A percentile compares a stretch with the other conserved stretches of the same genome.
These are phyloP conservation scores for Papilio aristodemus DNA, from an alignment of 1,140 invertebrate genomes.

Conservation along the genomic window DNA sequence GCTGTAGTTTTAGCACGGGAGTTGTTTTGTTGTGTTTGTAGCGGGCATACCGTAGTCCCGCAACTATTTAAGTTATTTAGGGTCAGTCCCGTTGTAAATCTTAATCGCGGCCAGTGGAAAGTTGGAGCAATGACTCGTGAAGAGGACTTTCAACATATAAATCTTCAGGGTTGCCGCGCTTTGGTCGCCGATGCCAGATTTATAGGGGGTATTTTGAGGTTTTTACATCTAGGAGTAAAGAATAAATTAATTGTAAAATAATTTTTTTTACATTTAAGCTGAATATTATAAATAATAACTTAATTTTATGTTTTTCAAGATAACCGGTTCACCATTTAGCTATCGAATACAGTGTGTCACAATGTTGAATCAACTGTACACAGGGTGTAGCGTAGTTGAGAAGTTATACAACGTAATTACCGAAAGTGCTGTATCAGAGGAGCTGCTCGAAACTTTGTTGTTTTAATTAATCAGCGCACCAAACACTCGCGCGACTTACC, in stretches of 20 bases:
- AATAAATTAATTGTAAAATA: too few relatives aligned
- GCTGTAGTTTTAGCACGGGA: constrained; percentile 16
- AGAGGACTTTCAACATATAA: constrained; percentile 61
- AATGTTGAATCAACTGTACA: constrained; percentile 17
- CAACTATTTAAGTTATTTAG: constrained; percentile 70
- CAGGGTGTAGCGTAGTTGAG: constrained; percentile 15
- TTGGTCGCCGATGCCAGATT: constrained; percentile 26
- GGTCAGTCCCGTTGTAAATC: constrained; percentile 62
- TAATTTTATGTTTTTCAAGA: too few relatives aligned
- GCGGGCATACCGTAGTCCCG: constrained; percentile 41
- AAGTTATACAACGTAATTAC: constrained; percentile 50
- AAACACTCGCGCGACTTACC: constrained; percentile 45
- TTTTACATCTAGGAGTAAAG: not conserved
- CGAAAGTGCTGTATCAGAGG: constrained; percentile 45
- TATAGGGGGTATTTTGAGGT: constrained; percentile 18
- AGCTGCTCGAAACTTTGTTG: constrained; percentile 61
- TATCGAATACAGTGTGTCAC: not conserved
- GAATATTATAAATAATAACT: too few relatives aligned
- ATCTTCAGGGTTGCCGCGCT: constrained; percentile 45
- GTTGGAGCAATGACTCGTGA: constrained; percentile 64
- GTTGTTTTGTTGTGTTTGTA: constrained; percentile 23
- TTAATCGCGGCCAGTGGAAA: constrained; percentile 61
- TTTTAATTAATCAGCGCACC: constrained; percentile 66
- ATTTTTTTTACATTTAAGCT: too few relatives aligned
- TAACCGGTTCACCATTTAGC: too few relatives aligned